Evolutionary conservation across 2,888 invertebrate species (phyloP).

Genomic region (Trachelus troglodyta): DNA sequence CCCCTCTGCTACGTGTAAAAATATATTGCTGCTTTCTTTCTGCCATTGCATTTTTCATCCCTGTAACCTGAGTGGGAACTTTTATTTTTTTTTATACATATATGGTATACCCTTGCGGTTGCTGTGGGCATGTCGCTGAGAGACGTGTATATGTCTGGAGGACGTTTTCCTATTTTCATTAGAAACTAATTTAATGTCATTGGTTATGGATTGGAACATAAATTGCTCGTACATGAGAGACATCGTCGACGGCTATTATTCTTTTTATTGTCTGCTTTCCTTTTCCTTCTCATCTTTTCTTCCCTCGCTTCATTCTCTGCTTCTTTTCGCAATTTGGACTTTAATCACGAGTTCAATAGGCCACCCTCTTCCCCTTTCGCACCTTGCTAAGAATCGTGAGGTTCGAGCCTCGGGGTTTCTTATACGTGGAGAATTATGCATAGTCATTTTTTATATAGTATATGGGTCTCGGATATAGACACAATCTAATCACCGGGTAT

Average conservation of each 20-base stretch:
- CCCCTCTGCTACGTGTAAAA: slow-evolving; percentile 33
- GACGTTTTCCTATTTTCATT: not conserved
- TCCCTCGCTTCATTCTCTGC: not conserved
- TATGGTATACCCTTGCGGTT: not conserved
- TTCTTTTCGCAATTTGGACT: not conserved
- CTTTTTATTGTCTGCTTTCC: not conserved
- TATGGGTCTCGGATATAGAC: not conserved
- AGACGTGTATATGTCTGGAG: not conserved
- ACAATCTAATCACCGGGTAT: not conserved
- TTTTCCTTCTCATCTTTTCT: slow-evolving; percentile 1
- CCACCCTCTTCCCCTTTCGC: not conserved
- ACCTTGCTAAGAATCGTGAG: not conserved
- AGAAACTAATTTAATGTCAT: not conserved
- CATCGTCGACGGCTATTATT: not conserved
- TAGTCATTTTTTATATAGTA: not conserved
- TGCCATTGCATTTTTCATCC: slow-evolving; percentile 41
- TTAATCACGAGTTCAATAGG: not conserved
- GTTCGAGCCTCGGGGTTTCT: not conserved
- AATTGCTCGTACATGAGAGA: not conserved
- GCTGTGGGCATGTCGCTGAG: not conserved
- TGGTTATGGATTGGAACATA: not conserved
- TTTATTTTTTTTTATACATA: not conserved
- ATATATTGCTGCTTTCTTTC: slow-evolving; percentile 39
- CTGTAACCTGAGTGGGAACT: slow-evolving; percentile 1
- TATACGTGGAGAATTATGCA: not conserved